Conservation (phyloP, 2,113 vertebrate genomes). For the Poecile atricapillus region DNA sequence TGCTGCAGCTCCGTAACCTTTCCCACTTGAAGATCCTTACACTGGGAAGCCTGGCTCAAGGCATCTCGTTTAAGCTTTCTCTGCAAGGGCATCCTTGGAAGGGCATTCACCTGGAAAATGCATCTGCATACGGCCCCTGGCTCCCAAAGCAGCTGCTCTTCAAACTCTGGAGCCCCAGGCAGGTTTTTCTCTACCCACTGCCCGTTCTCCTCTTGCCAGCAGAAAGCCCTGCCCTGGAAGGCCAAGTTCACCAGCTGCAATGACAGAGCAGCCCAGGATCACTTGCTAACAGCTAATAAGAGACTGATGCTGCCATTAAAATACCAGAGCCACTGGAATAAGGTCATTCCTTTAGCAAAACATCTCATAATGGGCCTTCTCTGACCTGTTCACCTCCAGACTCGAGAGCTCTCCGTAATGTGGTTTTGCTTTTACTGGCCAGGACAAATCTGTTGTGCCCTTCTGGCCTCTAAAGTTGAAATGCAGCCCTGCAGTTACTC, state of each 20-base stretch:
- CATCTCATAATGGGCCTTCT: not conserved
- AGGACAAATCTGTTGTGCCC: not conserved
- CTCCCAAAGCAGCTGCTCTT: not conserved
- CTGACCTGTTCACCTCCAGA: not conserved
- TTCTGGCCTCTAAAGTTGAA: not conserved
- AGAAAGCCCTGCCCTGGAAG: not conserved
- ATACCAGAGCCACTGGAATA: not conserved
- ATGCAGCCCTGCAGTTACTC: not conserved
- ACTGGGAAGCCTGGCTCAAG: not conserved
- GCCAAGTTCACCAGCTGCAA: not conserved
- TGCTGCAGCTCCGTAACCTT: fast-evolving
- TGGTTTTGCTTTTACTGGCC: not conserved
- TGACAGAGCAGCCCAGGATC: not conserved
- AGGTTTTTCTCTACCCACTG: not conserved
- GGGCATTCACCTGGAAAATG: not conserved
- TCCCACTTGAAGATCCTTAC: not conserved
- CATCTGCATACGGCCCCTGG: not conserved
- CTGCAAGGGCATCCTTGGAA: not conserved
- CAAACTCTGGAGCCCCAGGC: not conserved
- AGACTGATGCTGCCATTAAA: not conserved
- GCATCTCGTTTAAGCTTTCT: not conserved
- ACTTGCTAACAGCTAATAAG: not conserved
- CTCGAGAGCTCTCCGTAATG: not conserved
- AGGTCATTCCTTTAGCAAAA: not conserved
- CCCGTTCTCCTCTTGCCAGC: not conserved